Evolutionary conservation across 2,888 invertebrate species (phyloP).

Genomic region (Phrixothrix hirtus): DNA sequence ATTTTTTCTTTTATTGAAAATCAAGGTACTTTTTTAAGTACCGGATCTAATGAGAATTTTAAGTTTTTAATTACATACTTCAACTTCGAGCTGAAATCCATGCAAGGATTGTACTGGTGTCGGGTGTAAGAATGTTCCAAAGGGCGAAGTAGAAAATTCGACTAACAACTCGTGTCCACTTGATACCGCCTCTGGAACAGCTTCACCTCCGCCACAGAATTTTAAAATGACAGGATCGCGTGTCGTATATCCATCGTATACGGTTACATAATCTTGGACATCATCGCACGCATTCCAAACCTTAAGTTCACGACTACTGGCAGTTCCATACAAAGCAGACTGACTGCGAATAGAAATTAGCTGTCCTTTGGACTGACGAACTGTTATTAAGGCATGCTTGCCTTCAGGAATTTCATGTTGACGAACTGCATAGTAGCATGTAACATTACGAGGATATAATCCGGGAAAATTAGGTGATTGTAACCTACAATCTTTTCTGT

Average conservation of each 20-base stretch:
- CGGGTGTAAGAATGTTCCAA: constrained; percentile 84
- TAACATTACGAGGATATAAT: constrained; percentile 89
- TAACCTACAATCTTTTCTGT: constrained; percentile 84
- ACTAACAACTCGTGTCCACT: constrained; percentile 87
- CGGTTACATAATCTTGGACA: constrained; percentile 75
- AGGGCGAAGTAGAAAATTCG: constrained; percentile 87
- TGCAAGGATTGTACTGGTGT: constrained; percentile 77
- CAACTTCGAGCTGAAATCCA: constrained; percentile 88
- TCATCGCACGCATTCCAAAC: constrained; percentile 87
- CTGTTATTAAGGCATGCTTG: constrained; percentile 85
- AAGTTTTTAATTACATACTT: constrained; percentile 55
- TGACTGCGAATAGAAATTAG: constrained; percentile 82
- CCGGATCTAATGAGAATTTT: neutral
- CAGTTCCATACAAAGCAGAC: constrained; percentile 66
- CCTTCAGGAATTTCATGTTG: constrained; percentile 84
- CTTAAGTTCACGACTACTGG: constrained; percentile 57
- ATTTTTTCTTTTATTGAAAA: too few species aligned
- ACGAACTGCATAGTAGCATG: constrained; percentile 90
- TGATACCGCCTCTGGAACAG: constrained; percentile 82
- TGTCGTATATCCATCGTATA: constrained; percentile 87
- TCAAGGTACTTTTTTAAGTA: too few species aligned
- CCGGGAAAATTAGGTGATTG: constrained; percentile 94
- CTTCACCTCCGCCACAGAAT: constrained; percentile 88
- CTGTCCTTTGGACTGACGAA: constrained; percentile 83
- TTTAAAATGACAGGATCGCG: constrained; percentile 84